Evolutionary conservation across 2,797 vertebrate genomes (phyloP).

Genomic region (Orientallactaga sibirica): DNA sequence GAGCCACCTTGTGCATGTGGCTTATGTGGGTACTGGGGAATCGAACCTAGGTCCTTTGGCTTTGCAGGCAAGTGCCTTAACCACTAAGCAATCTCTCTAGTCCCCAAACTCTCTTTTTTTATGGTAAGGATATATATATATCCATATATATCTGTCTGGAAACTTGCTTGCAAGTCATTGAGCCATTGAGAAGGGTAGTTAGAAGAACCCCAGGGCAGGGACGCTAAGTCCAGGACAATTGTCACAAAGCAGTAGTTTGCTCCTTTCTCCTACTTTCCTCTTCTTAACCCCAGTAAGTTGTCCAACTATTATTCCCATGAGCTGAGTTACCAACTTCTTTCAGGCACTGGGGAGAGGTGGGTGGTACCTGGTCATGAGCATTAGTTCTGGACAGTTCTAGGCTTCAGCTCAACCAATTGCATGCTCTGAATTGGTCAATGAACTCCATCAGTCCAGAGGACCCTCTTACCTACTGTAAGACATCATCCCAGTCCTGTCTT

Average conservation of each 20-base stretch:
- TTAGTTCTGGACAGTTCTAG: background rate
- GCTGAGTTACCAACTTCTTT: background rate
- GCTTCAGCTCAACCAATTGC: background rate
- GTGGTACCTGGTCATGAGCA: background rate
- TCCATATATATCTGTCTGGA: background rate
- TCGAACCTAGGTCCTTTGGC: no score
- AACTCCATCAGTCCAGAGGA: background rate
- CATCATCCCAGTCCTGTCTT: background rate
- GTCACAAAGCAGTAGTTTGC: background rate
- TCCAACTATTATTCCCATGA: background rate
- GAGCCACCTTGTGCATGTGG: no score
- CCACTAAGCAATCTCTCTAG: no score
- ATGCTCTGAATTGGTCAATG: background rate
- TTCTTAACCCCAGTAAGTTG: background rate
- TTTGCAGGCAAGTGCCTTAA: no score
- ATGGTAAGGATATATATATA: background rate
- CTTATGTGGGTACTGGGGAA: no score
- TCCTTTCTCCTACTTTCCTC: accelerated
- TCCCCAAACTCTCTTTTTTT: background rate
- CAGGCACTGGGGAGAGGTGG: background rate
- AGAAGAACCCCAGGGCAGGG: background rate
- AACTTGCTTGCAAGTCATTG: background rate
- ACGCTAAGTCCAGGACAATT: accelerated
- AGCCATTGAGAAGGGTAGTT: no score
- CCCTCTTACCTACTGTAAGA: background rate